Base-by-base conservation (phyloP, 2,113 vertebrate genomes). In the Corynorhinus townsendii region DNA sequence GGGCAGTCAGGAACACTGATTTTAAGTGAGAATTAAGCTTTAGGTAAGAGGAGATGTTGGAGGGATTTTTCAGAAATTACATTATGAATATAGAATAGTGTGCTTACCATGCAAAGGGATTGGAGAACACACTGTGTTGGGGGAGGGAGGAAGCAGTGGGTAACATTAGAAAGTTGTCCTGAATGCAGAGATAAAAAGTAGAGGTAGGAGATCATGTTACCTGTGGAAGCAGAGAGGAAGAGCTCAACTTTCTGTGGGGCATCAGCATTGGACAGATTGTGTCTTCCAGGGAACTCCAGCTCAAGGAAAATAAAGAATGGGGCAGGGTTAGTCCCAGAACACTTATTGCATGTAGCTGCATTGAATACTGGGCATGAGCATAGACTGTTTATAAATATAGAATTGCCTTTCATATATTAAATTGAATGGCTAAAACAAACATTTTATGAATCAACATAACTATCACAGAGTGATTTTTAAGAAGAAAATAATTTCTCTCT, bases 401-500 rank as follows among this genome's bases (percentile, higher is more conserved):
- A 81, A 68, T 17, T 73, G 4, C 28, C 64, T 80, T 49, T 56
- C 1, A 17, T 30, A 62, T 49, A 2, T 59, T 84, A 15, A 45
- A 45, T 16, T 49, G 6, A 86, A 66, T 62, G 54, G 49, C 4
- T 86, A 56, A 77, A 86, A 33, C 35, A 40, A 17, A 16, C 10
- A 38, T 71, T 33, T 9, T 49, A 40, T 69, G 68, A 56, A 40
- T 73, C 30, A 20, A 38, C 10, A 38, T 49, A 40, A n/a, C 7
- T 43, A 47, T 45, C 33, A 4, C 11, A 72, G 43, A 26, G 30
- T 86, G 35, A 77, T 35, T 64, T 47, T 45, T 30, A 84, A 86
- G n/a, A 71, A 83, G 35, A 91, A 68, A 89, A 33, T n/a, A 62
- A 20, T 71, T 72, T 90, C 64, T 79, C 26, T 49, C 49, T 30